Evolutionary conservation across 2,888 invertebrate genomes (phyloP).

Genomic region (Drosophila maculinotata): DNA sequence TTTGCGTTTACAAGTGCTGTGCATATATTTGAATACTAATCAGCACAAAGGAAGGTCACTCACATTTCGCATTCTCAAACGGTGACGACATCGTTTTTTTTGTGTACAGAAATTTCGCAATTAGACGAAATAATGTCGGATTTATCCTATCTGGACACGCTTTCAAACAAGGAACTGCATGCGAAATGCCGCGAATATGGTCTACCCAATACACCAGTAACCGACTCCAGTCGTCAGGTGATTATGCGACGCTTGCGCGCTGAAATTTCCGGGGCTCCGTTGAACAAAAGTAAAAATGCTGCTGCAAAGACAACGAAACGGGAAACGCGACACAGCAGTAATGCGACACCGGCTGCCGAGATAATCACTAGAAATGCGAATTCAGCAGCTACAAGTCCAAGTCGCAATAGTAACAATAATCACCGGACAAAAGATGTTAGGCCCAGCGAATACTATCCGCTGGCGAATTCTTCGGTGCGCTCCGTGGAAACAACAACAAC

Average conservation of each 20-base stretch:
- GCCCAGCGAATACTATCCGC: slow-evolving; percentile 24
- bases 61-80: slow-evolving; percentile 12
- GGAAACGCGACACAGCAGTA: slow-evolving; percentile 77
- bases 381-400: slow-evolving; percentile 11
- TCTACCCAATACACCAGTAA: slow-evolving; percentile 83
- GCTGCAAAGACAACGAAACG: slow-evolving; percentile 66
- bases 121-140: slow-evolving; percentile 59
- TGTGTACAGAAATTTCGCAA: slow-evolving; percentile 50
- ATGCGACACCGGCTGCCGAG: slow-evolving; percentile 57
- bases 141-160: slow-evolving; percentile 64
- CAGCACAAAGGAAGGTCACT: slow-evolving; percentile 14
- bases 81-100: slow-evolving; percentile 66
- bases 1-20: background rate
- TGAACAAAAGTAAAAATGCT: slow-evolving; percentile 43
- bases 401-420: slow-evolving; percentile 34
- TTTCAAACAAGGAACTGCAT: slow-evolving; percentile 81
- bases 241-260: slow-evolving; percentile 76
- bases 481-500: slow-evolving; percentile 51
- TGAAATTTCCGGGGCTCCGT: slow-evolving; percentile 66
- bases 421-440: slow-evolving; percentile 68
- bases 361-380: slow-evolving; percentile 16
- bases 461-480: slow-evolving; percentile 25
- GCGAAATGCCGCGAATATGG: slow-evolving; percentile 78
- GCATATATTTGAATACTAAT: background rate
- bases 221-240: slow-evolving; percentile 81